These are phyloP conservation scores for Subanguina moxae DNA, from an alignment of 1,140 invertebrate species.

Conservation along the genomic window DNA sequence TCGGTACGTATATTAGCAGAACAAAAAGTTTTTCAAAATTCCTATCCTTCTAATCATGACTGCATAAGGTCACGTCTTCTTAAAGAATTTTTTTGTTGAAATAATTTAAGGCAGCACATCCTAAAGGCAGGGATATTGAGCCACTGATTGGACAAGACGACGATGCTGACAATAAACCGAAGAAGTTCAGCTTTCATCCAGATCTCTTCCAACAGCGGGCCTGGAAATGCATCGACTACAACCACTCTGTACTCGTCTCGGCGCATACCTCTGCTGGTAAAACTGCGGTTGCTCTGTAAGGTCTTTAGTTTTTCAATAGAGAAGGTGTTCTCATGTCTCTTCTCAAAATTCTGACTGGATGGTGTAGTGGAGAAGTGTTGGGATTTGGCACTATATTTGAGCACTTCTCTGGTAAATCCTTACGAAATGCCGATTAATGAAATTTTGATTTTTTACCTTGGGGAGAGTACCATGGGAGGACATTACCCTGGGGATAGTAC, in stretches of 20 bases:
- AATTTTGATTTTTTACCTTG: too few species aligned
- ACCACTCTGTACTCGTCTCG: slow-evolving; percentile 91
- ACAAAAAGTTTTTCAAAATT: too few species aligned
- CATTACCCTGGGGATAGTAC: too few species aligned
- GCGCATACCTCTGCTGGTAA: slow-evolving; percentile 98
- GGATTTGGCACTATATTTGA: too few species aligned
- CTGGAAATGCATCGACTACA: slow-evolving; percentile 84
- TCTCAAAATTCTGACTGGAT: not conserved
- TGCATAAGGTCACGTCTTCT: too few species aligned
- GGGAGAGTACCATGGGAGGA: too few species aligned
- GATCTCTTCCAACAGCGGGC: slow-evolving; percentile 87
- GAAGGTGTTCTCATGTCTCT: not conserved
- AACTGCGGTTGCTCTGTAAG: slow-evolving; percentile 97
- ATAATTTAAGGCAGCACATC: slow-evolving; percentile 58
- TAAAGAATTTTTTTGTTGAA: too few species aligned
- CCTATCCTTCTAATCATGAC: too few species aligned
- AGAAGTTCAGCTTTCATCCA: not conserved
- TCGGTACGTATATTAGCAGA: too few species aligned
- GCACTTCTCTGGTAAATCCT: too few species aligned
- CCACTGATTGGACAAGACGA: slow-evolving; percentile 12
- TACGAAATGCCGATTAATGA: too few species aligned
- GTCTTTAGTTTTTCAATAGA: slow-evolving; percentile 69
- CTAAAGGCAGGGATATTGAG: slow-evolving; percentile 36
- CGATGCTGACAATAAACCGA: slow-evolving; percentile 65
- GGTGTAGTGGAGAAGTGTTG: too few species aligned